Percentiles rank a stretch among this genome's conserved stretches.
These are phyloP conservation scores for Meloidogyne exigua DNA, from an alignment of 1,140 invertebrate species.

Conservation along the genomic window DNA sequence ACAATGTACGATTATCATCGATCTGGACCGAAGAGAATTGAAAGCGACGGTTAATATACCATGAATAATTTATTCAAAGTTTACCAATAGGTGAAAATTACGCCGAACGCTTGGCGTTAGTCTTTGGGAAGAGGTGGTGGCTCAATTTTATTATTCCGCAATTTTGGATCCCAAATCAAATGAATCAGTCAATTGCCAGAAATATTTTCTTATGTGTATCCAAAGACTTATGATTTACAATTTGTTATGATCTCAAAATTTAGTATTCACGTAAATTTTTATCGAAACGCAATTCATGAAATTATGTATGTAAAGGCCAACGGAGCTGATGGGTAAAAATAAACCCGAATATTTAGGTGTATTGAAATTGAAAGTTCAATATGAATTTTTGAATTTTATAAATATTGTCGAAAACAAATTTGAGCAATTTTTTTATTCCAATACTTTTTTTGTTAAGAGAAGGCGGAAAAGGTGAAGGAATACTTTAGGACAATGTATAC, in stretches of 20 bases:
- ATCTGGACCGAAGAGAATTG: slow-evolving; percentile 31
- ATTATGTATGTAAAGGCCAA: background rate
- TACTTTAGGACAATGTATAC: no score
- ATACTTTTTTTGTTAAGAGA: no score
- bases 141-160: slow-evolving; percentile 51
- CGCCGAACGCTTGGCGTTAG: slow-evolving; percentile 42
- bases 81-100: slow-evolving; percentile 32
- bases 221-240: slow-evolving; percentile 39
- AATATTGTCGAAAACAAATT: no score
- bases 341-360: background rate
- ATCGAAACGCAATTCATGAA: background rate
- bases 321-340: background rate
- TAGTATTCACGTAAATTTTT: background rate
- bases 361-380: background rate
- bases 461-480: no score
- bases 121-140: slow-evolving; percentile 46
- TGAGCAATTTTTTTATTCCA: no score
- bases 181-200: slow-evolving; percentile 42
- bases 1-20: slow-evolving; percentile 52
- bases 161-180: slow-evolving; percentile 46
- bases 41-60: slow-evolving; percentile 35
- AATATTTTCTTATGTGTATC: slow-evolving; percentile 52
- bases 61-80: background rate
- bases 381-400: no score
- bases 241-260: background rate